Evolutionary conservation across 2,888 invertebrate genomes (phyloP).

Genomic region (Drosophila mercatorum): DNA sequence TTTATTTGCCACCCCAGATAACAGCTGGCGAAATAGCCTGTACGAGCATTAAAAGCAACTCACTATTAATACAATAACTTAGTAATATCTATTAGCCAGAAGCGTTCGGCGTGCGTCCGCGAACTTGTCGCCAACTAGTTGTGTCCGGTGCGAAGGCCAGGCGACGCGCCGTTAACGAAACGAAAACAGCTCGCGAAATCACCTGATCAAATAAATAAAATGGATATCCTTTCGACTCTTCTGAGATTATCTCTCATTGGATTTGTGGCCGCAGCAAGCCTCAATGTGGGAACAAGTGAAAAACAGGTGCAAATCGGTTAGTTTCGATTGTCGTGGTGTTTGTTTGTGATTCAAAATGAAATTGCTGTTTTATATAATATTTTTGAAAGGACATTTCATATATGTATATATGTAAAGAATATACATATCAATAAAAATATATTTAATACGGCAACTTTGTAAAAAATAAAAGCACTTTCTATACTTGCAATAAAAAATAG

Average conservation of each 20-base stretch:
- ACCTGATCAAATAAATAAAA: background rate
- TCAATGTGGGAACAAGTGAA: background rate
- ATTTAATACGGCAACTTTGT: too few relatives aligned
- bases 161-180: slow-evolving; percentile 54
- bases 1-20: slow-evolving; percentile 55
- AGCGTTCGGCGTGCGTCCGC: slow-evolving; percentile 33
- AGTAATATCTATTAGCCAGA: slow-evolving; percentile 74
- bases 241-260: slow-evolving; percentile 29
- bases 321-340: background rate
- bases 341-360: background rate
- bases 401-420: too few relatives aligned
- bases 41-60: slow-evolving; percentile 73
- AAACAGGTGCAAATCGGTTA: slow-evolving; percentile 30
- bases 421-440: too few relatives aligned
- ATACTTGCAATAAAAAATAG: too few relatives aligned
- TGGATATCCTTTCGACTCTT: slow-evolving; percentile 28
- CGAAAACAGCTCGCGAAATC: background rate
- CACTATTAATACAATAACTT: slow-evolving; percentile 77
- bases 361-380: too few relatives aligned
- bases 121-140: slow-evolving; percentile 57
- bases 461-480: too few relatives aligned
- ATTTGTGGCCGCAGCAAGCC: slow-evolving; percentile 26
- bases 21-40: slow-evolving; percentile 58
- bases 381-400: too few relatives aligned
- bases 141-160: slow-evolving; percentile 54